phyloP scores from a whole-genome alignment of 2,888 invertebrate genomes.

The Drosophila mercatorum region DNA sequence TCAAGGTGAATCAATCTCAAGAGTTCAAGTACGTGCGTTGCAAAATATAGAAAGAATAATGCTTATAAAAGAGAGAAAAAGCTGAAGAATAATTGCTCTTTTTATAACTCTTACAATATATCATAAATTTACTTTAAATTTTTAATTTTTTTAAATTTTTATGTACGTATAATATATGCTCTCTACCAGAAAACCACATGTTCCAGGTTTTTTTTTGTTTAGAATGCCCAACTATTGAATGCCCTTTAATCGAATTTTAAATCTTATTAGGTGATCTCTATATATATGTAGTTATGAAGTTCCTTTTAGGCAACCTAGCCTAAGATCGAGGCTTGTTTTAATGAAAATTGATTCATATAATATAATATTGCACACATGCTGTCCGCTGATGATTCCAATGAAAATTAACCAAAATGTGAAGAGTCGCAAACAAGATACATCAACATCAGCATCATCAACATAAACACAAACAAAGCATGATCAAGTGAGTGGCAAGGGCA shows the following conservation, averaged over 20 bases:
- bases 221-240: not conserved
- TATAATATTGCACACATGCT: constrained; percentile 34
- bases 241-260: not conserved
- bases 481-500: constrained; percentile 11
- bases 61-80: not conserved
- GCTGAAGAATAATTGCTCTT: not conserved
- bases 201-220: not conserved
- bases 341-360: constrained; percentile 61
- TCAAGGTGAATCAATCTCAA: constrained; percentile 1
- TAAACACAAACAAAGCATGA: constrained; percentile 18
- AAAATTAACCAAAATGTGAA: constrained; percentile 33
- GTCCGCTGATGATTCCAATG: constrained; percentile 26
- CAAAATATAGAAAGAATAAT: not conserved
- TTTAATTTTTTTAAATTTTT: too few relatives aligned
- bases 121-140: not conserved
- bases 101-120: not conserved
- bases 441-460: not conserved
- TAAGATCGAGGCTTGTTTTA: not conserved
- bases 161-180: not conserved
- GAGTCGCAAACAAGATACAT: constrained; percentile 23
- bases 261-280: too few relatives aligned
- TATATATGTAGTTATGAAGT: too few relatives aligned
- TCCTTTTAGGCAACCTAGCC: too few relatives aligned
- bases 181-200: not conserved
- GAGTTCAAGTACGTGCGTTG: not conserved